A percentile compares a stretch with the other conserved stretches of the same genome.
phyloP scores from a whole-genome alignment of 2,113 vertebrate species.

The Crotalus viridis region DNA sequence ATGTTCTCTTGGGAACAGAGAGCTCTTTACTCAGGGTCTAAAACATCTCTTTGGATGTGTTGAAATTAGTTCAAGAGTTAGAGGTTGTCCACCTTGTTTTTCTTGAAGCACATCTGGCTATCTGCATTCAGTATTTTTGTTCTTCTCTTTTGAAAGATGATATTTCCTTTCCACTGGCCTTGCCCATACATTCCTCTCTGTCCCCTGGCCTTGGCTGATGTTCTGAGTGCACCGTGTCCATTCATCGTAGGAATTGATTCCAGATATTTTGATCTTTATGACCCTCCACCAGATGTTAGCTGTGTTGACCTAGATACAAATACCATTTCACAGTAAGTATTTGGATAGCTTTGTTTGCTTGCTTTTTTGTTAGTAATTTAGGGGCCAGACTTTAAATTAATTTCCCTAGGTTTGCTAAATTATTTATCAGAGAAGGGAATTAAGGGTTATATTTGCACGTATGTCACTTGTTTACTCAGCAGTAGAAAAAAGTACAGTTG shows the following conservation, averaged over 20 bases:
- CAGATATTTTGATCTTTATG: slow-evolving; percentile 96
- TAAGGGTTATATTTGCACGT: neutral
- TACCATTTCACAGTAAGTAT: slow-evolving; percentile 97
- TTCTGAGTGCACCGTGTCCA: slow-evolving; percentile 93
- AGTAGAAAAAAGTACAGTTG: neutral
- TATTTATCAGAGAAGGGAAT: neutral
- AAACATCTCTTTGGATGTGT: neutral
- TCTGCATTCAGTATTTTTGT: slow-evolving; percentile 6
- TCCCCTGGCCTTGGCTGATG: slow-evolving; percentile 92
- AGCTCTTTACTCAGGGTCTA: neutral
- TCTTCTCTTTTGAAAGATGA: slow-evolving; percentile 81
- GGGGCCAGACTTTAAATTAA: neutral
- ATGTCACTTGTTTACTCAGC: neutral
- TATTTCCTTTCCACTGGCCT: slow-evolving; percentile 98
- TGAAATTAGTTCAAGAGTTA: neutral
- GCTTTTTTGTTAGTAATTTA: neutral
- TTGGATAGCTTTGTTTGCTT: neutral
- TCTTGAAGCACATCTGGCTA: neutral
- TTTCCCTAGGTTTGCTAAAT: neutral
- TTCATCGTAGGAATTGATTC: slow-evolving; percentile 99
- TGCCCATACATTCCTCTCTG: slow-evolving; percentile 97
- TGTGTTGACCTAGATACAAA: slow-evolving; percentile 99
- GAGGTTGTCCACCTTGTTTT: neutral
- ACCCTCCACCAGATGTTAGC: slow-evolving; percentile 93
- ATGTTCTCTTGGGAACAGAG: neutral